Conservation (phyloP, 1,140 invertebrate genomes). For the Fopius arisanus region DNA sequence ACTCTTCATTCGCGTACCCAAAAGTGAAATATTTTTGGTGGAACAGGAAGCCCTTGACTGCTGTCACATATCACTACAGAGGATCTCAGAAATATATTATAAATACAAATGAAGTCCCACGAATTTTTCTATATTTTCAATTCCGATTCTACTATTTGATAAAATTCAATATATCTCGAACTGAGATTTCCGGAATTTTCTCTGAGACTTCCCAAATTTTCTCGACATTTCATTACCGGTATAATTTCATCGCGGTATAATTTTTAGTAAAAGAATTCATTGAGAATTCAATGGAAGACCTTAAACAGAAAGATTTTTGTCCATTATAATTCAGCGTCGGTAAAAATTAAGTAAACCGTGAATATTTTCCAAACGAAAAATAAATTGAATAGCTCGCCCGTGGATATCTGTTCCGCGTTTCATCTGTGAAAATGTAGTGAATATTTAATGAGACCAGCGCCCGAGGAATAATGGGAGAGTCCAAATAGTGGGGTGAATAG, state of each 20-base stretch:
- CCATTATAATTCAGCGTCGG: too few relatives aligned
- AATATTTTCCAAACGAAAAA: neutral
- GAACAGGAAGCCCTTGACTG: neutral
- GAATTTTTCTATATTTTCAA: slow-evolving; percentile 25
- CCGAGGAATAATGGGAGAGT: neutral
- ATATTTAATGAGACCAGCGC: neutral
- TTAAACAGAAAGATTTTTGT: too few relatives aligned
- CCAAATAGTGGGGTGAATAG: neutral
- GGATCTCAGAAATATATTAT: too few relatives aligned
- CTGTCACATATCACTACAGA: slow-evolving; percentile 34
- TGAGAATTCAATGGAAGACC: too few relatives aligned
- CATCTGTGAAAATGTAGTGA: slow-evolving; percentile 11
- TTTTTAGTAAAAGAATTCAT: too few relatives aligned
- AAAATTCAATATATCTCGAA: too few relatives aligned
- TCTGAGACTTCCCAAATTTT: too few relatives aligned
- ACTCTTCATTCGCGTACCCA: neutral
- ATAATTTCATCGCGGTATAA: too few relatives aligned
- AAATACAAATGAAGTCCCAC: slow-evolving; percentile 49
- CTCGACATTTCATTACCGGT: too few relatives aligned
- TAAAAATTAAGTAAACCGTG: too few relatives aligned
- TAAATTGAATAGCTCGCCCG: neutral
- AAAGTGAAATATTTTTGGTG: neutral
- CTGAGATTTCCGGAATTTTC: too few relatives aligned
- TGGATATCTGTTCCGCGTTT: neutral
- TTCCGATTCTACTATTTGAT: neutral